Base-by-base conservation (phyloP, 2,113 vertebrate genomes). In the Stigmatopora argus region DNA sequence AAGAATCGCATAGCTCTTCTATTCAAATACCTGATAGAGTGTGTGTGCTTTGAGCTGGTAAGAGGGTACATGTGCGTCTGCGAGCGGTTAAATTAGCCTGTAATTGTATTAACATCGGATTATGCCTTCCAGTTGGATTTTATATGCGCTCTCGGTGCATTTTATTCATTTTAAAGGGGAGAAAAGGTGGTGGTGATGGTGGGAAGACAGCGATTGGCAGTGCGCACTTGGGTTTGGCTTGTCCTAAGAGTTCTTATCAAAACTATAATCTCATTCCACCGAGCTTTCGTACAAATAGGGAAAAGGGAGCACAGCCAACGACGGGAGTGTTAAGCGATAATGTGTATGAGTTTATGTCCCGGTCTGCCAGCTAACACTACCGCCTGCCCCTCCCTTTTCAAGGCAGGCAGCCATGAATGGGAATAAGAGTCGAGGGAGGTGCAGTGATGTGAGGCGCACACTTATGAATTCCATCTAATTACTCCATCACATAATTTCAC, bases 401-500 rank as follows among this genome's bases (percentile, higher is more conserved):
- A 61, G 57, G 71, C 67, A 71, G 56, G 73, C 55, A 57, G 66
- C 74, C 62, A 76, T 93, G 89, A 89, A 92, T 82, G 52, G 53
- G 83, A 67, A 68, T 78, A 93, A 83, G 86, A 89, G 91, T 88
- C 67, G 71, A 89, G 86, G 56, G 57, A 52, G 77, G 92, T 87
- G 23, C 73, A 72, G 78, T 91, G 86, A 48, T 38, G 58, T 76
- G 92, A 89, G 31, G 72, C 77, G 79, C 26, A 70, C 72, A 78
- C 92, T 88, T 88, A 90, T 90, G 84, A 91, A 93, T 93, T 98
- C 93, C 93, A 92, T 95, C 96, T 96, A 98, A 98, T 99, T 96
- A 97, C 94, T 94, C 93, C 90, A 93, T 95, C 94, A 94, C 94
- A 93, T 97, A 93, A 98, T 96, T 98, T 94, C 92, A 94, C 94